phyloP scores from a whole-genome alignment of 1,140 invertebrate genomes.

The Akabosia matsudoensis region DNA sequence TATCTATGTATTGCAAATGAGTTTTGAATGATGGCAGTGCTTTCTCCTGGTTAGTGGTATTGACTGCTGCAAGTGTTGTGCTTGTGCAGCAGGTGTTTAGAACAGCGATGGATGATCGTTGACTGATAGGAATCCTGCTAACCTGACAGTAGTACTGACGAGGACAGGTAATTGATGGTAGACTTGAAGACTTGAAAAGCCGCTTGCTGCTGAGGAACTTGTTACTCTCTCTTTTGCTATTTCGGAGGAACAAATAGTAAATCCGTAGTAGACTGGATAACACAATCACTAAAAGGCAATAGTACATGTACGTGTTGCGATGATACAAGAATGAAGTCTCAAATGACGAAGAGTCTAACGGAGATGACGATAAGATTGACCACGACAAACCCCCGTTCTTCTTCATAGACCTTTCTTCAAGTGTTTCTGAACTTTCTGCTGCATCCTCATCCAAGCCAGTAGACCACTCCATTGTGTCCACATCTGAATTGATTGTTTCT shows the following conservation, averaged over 20 bases:
- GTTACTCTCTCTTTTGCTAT: neutral
- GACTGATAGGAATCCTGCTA: neutral
- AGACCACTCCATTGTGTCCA: slow-evolving; percentile 24
- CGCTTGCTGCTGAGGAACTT: neutral
- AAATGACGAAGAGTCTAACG: neutral
- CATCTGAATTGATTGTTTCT: slow-evolving; percentile 21
- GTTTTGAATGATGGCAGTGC: neutral
- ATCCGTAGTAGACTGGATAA: neutral
- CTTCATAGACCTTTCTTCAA: slow-evolving; percentile 16
- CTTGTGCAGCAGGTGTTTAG: neutral
- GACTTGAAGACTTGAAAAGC: neutral
- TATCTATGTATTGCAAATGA: too few relatives aligned
- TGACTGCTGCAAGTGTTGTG: neutral
- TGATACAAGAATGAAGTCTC: neutral
- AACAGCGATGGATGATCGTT: neutral
- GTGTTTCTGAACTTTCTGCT: slow-evolving; percentile 17
- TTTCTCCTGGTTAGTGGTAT: neutral
- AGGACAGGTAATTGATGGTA: neutral
- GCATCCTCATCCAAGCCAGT: slow-evolving; percentile 24
- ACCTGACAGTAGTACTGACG: neutral
- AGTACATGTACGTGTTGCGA: slow-evolving; percentile 3
- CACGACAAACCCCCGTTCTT: neutral
- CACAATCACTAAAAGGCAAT: neutral
- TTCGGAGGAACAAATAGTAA: neutral
- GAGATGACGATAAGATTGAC: neutral